Percentiles rank a stretch among this genome's conserved stretches.
phyloP scores from a whole-genome alignment of 2,113 vertebrate genomes.

The Chinchilla lanigera region DNA sequence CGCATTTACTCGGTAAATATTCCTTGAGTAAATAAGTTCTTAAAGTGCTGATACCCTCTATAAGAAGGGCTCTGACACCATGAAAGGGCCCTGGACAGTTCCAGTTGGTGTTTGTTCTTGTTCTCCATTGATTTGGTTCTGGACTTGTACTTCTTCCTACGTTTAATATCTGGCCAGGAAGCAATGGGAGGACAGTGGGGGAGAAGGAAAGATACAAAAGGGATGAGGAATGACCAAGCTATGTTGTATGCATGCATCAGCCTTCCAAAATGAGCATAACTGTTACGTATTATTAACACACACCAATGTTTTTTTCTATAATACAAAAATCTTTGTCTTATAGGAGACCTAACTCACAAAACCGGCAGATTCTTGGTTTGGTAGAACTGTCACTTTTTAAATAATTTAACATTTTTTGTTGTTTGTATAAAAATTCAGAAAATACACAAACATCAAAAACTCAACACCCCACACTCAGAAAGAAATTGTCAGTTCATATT shows the following conservation, averaged over 20 bases:
- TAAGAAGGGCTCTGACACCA: neutral
- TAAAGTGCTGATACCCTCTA: neutral
- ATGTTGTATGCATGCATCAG: neutral
- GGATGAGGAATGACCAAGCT: neutral
- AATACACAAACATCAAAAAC: neutral
- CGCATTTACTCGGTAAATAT: neutral
- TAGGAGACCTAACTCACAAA: neutral
- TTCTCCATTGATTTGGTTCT: neutral
- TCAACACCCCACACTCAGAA: neutral
- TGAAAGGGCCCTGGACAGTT: neutral
- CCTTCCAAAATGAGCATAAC: neutral
- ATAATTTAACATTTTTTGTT: neutral
- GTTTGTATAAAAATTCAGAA: neutral
- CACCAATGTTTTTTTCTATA: neutral
- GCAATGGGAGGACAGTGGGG: fast-evolving
- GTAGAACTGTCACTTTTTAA: neutral
- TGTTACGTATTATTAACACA: neutral
- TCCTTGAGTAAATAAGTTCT: neutral
- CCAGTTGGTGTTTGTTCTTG: neutral
- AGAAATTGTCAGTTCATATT: neutral
- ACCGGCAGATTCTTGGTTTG: neutral
- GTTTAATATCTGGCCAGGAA: neutral
- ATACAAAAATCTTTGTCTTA: neutral
- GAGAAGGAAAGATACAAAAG: neutral
- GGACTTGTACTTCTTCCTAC: neutral